Conservation (phyloP, 2,888 invertebrate genomes). For the Tetranychus truncatus region DNA sequence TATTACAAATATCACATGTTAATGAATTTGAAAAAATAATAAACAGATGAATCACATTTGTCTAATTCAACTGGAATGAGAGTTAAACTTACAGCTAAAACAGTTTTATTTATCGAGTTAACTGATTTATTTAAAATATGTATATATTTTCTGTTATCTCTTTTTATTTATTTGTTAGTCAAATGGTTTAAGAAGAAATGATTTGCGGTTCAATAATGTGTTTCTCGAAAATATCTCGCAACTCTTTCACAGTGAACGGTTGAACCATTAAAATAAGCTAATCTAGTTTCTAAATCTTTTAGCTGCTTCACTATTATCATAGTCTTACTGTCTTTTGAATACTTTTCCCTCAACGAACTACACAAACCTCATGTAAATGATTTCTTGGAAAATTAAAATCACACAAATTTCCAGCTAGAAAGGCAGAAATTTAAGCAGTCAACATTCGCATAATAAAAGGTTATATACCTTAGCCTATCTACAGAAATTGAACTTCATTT, state of each 20-base stretch:
- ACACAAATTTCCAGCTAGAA: not conserved
- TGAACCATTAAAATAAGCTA: too few species aligned
- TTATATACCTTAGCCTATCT: too few species aligned
- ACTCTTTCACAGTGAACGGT: not conserved
- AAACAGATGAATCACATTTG: not conserved
- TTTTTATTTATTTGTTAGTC: not conserved
- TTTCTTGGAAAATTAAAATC: not conserved
- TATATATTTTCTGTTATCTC: not conserved
- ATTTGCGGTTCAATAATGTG: not conserved
- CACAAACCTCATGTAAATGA: not conserved
- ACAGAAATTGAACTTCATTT: too few species aligned
- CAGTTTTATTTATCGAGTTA: not conserved
- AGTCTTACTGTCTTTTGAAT: too few species aligned
- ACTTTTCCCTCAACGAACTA: too few species aligned
- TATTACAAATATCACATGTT: too few species aligned
- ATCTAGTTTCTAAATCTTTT: too few species aligned
- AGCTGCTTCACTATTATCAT: too few species aligned
- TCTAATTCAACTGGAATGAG: not conserved
- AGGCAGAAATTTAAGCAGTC: too few species aligned
- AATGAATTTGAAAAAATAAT: not conserved
- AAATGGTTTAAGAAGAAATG: conserved; percentile 1
- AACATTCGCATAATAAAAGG: too few species aligned
- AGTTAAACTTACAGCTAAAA: not conserved
- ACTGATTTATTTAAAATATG: conserved; percentile 1
- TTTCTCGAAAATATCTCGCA: not conserved